Evolutionary conservation across 2,113 vertebrate species (phyloP), one percentile per base, ranked within the genome.

Genomic region (Nothoprocta pentlandii): DNA sequence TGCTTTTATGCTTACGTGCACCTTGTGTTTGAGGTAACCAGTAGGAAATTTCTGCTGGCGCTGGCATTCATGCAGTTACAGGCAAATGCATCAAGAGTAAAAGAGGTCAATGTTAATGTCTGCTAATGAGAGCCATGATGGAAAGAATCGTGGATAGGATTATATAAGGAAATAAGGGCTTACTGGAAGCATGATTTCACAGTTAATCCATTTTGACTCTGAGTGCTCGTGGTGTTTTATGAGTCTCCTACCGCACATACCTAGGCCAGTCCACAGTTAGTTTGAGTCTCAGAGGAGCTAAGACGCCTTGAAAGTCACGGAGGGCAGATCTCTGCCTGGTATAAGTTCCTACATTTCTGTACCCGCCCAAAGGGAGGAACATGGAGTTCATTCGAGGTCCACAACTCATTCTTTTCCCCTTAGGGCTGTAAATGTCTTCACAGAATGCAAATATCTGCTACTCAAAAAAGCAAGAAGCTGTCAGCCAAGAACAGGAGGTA

Each of bases 131-230:
- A 75, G 9, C 23, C 32, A 17, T 9, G 23, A 64, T 7, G 12
- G 75, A 82, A 87, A 73, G 42, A 61, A 64, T 16, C 16, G 10
- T 17, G 53, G 62, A 42, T 30, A 12, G 5, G 42, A 66, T 73
- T 54, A 64, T 80, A 21, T 7, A 80, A 56, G 63, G 85, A 94
- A 93, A 62, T 0, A 87, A 32, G 79, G 58, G 9, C 54, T 91
- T 89, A 44, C 85, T 94, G 36, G 15, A 86, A 92, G 61, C 61
- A 2, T 61, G 67, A 93, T 54, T 88, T 9, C 42, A 90, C 61
- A 51, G 10, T 21, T 71, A 93, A 94, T 80, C 41, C 25, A 32
- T 84, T 92, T 92, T 86, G 21, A 19, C 85, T 85, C 53, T 56
- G 32, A 51, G 36, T 77, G 69, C 21, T 51, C 71, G 61, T 34